A percentile compares a stretch with the other conserved stretches of the same genome.
Evolutionary conservation across 1,140 invertebrate genomes (phyloP).

Genomic region (Bactericera cockerelli): DNA sequence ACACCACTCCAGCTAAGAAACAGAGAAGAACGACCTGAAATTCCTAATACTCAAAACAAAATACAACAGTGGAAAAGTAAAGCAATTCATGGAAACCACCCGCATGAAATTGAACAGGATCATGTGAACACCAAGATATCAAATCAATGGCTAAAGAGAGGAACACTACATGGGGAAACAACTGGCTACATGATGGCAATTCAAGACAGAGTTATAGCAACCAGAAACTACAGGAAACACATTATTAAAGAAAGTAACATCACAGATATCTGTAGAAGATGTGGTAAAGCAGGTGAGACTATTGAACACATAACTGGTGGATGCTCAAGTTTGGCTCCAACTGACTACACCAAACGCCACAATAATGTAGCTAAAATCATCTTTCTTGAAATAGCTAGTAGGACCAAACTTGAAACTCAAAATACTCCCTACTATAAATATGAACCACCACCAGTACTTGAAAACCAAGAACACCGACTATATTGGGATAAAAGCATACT

Average conservation of each 20-base stretch:
- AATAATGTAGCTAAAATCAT: conserved; percentile 3
- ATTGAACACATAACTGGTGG: not conserved
- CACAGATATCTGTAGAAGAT: not conserved
- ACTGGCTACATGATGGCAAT: conserved; percentile 23
- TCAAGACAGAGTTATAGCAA: conserved; percentile 25
- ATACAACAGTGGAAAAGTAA: conserved; percentile 20
- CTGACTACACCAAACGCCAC: not conserved
- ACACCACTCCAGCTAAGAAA: not conserved
- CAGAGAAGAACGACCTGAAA: not conserved
- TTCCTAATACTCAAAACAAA: not conserved
- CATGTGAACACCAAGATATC: conserved; percentile 19
- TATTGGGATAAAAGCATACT: not conserved
- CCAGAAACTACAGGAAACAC: conserved; percentile 21
- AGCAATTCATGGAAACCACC: conserved; percentile 18
- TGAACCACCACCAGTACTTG: too few species aligned
- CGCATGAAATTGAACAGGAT: conserved; percentile 17
- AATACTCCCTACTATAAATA: not conserved
- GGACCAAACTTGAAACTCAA: not conserved
- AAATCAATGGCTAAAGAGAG: conserved; percentile 22
- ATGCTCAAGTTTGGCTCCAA: not conserved
- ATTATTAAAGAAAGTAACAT: conserved; percentile 21
- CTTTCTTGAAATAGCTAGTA: too few species aligned
- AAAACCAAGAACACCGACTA: not conserved
- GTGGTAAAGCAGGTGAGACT: not conserved
- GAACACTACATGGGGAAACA: conserved; percentile 18